These are phyloP conservation scores for Xenopus tropicalis DNA, from an alignment of 2,113 vertebrate genomes.

Conservation along the genomic window DNA sequence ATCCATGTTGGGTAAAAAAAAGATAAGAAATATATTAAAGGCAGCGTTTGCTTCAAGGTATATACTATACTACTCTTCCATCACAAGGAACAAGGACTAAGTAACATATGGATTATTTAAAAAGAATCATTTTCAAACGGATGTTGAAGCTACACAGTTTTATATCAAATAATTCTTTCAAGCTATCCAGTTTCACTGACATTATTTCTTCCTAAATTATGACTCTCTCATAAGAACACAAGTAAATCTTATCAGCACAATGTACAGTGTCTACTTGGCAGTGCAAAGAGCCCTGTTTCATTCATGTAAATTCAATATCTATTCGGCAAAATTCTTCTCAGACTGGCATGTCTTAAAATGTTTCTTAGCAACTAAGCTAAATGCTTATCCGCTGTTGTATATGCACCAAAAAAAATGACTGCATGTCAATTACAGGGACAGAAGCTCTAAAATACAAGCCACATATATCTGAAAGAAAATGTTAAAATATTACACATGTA, in stretches of 20 bases:
- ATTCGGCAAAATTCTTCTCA: conserved; percentile 1
- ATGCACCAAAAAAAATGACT: neutral
- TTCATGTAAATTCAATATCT: conserved; percentile 7
- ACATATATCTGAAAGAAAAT: too few relatives aligned
- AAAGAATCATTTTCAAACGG: neutral
- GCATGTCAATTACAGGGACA: too few relatives aligned
- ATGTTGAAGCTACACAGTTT: neutral
- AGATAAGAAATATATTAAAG: too few relatives aligned
- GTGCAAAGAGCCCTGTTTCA: neutral
- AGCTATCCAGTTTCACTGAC: neutral
- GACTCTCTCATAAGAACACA: conserved; percentile 6
- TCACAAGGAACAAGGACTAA: neutral
- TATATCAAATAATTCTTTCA: conserved; percentile 1
- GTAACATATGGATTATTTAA: neutral
- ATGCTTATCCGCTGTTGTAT: neutral
- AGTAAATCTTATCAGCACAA: conserved; percentile 14
- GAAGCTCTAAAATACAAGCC: too few relatives aligned
- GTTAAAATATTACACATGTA: too few relatives aligned
- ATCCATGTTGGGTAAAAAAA: too few relatives aligned
- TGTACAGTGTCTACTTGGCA: conserved; percentile 5
- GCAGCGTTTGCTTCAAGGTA: too few relatives aligned
- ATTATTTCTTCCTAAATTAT: conserved; percentile 5
- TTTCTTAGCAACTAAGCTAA: conserved; percentile 11
- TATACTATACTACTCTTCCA: too few relatives aligned
- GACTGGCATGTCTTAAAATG: conserved; percentile 6